Percentiles rank a stretch among this genome's conserved stretches.
Conservation (phyloP, 2,113 vertebrate genomes). For the Craseonycteris thonglongyai region DNA sequence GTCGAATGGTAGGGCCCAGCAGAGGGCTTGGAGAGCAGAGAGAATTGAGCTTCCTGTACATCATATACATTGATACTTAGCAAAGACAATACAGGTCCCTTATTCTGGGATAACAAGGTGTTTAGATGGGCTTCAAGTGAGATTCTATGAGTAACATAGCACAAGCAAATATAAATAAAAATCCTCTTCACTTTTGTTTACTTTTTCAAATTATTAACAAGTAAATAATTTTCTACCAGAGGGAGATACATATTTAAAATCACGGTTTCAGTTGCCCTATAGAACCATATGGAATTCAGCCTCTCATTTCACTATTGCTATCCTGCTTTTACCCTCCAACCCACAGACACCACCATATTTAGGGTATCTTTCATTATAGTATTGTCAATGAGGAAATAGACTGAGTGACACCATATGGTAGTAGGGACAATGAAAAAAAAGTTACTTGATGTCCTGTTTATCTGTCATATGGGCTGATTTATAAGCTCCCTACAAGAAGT, state of each 20-base stretch:
- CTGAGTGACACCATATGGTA: constrained; percentile 50
- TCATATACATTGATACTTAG: neutral
- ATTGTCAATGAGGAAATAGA: constrained; percentile 60
- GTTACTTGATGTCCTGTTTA: constrained; percentile 57
- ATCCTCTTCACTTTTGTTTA: neutral
- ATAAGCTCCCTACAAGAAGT: constrained; percentile 67
- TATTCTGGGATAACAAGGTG: neutral
- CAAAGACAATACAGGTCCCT: neutral
- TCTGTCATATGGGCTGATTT: constrained; percentile 67
- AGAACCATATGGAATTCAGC: constrained; percentile 17
- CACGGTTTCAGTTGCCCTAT: neutral
- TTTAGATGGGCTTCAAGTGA: neutral
- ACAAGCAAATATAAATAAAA: constrained; percentile 15
- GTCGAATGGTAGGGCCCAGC: neutral
- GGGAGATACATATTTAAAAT: constrained; percentile 6
- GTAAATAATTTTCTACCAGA: constrained; percentile 27
- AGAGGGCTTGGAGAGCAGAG: neutral
- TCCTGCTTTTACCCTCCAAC: neutral
- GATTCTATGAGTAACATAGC: neutral
- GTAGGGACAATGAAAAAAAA: constrained; percentile 61
- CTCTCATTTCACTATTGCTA: neutral
- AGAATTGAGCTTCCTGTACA: neutral
- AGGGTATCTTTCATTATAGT: constrained; percentile 65
- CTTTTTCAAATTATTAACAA: neutral
- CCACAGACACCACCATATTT: constrained; percentile 47